Base-by-base conservation (phyloP, 2,888 invertebrate genomes). In the Eurytoma adleriae region DNA sequence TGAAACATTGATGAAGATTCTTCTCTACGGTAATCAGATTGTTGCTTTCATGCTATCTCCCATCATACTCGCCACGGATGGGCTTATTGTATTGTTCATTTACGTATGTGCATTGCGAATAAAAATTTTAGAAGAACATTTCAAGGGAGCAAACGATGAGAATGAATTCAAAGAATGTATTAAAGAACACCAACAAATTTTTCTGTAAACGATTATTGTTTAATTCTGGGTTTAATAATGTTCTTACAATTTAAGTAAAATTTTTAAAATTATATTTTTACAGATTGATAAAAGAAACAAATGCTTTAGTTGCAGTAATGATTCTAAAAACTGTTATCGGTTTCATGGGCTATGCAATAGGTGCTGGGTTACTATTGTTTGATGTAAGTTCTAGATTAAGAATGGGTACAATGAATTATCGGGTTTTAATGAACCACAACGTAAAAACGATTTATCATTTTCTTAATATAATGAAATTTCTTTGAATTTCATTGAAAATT, bases 21-120 rank as follows among this genome's bases (percentile, higher is more conserved):
- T 66, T 12, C 48, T 79, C 27, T 79, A 64, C 20, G 57, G 62
- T 4, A 56, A 79, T 66, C 79, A 79, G 59, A 24, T 74, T 5
- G 16, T 70, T 2, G 56, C 61, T 48, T 4, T 79, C 13, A n/a
- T 70, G 1, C 74, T 74, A n/a, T 64, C 74, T 5, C 12, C 57
- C 4, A 20, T 57, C 4, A 66, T 79, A 18, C 18, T 70, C 18
- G 61, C 56, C 0, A 64, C 59, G 0, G 79, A 79, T 59, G 74
- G 50, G 5, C 18, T 70, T 13, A 18, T 59, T 64, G 69, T 79
- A 13, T 30, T 79, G 27, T 30, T 66, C 14, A 66, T 74, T 5
- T 74, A 74, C 27, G 27, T 30, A 5, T 79, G 79, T 13, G 48
- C 74, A 12, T 16, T 70, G 3, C 54, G 56, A 14, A 20, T 79